Conservation (phyloP, 2,888 invertebrate genomes). For the Blastobasis adustella region DNA sequence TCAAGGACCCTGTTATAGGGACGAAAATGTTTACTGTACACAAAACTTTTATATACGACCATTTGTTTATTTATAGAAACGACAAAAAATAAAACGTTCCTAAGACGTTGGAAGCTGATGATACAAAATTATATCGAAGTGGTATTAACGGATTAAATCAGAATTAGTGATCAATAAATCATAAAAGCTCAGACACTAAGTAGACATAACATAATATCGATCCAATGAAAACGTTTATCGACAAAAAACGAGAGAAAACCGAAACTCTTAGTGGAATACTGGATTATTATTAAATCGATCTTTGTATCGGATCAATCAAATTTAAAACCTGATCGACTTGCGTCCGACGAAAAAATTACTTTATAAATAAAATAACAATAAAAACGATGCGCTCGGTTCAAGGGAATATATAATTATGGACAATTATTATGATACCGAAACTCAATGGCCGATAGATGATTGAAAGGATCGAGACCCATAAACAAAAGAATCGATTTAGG, state of each 20-base stretch:
- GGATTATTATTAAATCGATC: slow-evolving; percentile 69
- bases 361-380: slow-evolving; percentile 76
- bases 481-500: slow-evolving; percentile 71
- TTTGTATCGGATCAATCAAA: slow-evolving; percentile 74
- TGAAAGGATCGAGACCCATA: slow-evolving; percentile 72
- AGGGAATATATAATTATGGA: slow-evolving; percentile 74
- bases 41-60: too few species aligned
- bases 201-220: slow-evolving; percentile 42
- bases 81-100: too few species aligned
- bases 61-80: too few species aligned
- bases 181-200: slow-evolving; percentile 40
- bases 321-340: slow-evolving; percentile 70
- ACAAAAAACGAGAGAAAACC: slow-evolving; percentile 53
- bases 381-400: slow-evolving; percentile 67
- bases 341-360: slow-evolving; percentile 68
- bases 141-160: slow-evolving; percentile 24
- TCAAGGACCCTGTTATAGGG: too few species aligned
- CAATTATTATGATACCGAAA: slow-evolving; percentile 73
- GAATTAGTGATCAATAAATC: slow-evolving; percentile 49
- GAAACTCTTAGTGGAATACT: slow-evolving; percentile 56
- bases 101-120: slow-evolving; percentile 5
- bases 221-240: slow-evolving; percentile 57
- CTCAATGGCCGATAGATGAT: slow-evolving; percentile 72
- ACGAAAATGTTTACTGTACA: too few species aligned
- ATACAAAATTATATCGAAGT: slow-evolving; percentile 4